Percentiles rank a stretch among this genome's conserved stretches.
Evolutionary conservation across 2,113 vertebrate species (phyloP).

Genomic region (Ailurus styani): DNA sequence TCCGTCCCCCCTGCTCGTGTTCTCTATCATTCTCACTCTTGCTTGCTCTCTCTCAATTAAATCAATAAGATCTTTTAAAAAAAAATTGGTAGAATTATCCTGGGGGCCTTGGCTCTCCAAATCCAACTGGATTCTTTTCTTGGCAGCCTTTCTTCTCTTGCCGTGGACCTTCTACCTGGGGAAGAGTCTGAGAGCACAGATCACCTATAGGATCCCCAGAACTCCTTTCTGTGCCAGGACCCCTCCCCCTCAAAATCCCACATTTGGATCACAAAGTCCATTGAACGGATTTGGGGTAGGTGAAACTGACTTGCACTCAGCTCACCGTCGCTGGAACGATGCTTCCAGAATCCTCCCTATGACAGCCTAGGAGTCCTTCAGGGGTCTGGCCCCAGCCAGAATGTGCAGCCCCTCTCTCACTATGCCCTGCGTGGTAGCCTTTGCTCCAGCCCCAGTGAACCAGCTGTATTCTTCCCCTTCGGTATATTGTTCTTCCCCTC

Average conservation of each 20-base stretch:
- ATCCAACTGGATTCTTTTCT: neutral
- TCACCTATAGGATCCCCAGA: neutral
- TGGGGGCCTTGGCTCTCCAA: neutral
- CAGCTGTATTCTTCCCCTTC: neutral
- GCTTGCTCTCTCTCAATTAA: neutral
- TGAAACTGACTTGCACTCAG: neutral
- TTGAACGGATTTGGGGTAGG: neutral
- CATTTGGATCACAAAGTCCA: neutral
- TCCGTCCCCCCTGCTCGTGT: too few relatives aligned
- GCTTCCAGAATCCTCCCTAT: neutral
- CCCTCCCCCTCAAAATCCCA: neutral
- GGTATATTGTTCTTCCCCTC: neutral
- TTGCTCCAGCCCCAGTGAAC: neutral
- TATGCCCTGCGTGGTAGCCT: neutral
- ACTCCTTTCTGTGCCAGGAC: neutral
- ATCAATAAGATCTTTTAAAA: neutral
- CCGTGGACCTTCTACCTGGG: neutral
- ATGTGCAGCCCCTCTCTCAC: neutral
- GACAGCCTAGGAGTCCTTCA: neutral
- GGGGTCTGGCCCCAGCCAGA: neutral
- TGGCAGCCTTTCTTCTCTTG: neutral
- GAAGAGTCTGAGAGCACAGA: neutral
- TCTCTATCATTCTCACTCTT: neutral
- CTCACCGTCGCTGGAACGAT: neutral
- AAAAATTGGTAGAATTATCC: neutral